These are phyloP conservation scores for Gasterosteus nipponicus DNA, from an alignment of 2,113 vertebrate genomes.

Conservation along the genomic window DNA sequence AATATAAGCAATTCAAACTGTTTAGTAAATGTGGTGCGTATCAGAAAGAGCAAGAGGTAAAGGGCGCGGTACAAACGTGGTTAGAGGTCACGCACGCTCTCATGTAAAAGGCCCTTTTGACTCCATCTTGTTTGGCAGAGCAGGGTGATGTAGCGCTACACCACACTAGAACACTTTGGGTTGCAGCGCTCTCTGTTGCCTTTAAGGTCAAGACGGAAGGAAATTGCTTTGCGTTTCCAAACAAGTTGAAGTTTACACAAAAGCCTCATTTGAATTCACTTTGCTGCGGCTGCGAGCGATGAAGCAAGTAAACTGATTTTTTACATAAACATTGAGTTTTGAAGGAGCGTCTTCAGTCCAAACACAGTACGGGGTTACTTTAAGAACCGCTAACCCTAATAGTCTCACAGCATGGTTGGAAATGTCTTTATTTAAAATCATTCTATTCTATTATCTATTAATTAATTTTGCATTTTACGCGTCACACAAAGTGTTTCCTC, in stretches of 20 bases:
- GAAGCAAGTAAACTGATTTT: too few species aligned
- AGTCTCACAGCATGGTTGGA: background rate
- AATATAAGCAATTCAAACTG: background rate
- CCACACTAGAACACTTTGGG: background rate
- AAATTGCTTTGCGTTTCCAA: slow-evolving; percentile 1
- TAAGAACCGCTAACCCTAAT: background rate
- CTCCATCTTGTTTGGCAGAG: slow-evolving; percentile 1
- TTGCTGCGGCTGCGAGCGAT: background rate
- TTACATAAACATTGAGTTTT: background rate
- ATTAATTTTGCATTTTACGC: background rate
- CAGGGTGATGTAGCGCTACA: background rate
- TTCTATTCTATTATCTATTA: background rate
- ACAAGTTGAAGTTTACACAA: background rate
- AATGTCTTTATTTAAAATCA: background rate
- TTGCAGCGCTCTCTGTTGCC: background rate
- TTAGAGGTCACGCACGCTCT: background rate
- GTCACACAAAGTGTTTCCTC: background rate
- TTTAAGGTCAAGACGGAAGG: background rate
- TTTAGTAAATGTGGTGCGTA: background rate
- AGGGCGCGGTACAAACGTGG: too few species aligned
- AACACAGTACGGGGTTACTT: background rate
- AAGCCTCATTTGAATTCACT: background rate
- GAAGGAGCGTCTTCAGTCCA: background rate
- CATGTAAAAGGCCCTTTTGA: background rate
- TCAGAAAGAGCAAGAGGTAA: background rate